Conservation (phyloP, 2,113 vertebrate species). For the Strix aluco region DNA sequence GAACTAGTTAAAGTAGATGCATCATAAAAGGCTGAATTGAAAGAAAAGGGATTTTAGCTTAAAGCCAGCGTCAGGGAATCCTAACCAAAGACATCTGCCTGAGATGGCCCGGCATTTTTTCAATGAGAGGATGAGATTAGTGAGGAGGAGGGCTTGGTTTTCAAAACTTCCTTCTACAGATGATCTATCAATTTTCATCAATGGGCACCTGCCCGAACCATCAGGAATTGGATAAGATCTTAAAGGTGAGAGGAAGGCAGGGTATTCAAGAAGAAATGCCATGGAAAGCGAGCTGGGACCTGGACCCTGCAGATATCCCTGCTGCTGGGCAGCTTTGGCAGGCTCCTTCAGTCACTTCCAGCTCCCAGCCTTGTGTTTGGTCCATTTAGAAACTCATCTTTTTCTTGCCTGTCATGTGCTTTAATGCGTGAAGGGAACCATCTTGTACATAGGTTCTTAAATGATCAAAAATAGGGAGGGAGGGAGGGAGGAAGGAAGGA, state of each 20-base stretch:
- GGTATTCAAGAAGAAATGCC: neutral
- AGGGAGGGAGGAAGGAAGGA: too few relatives aligned
- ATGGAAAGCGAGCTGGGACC: neutral
- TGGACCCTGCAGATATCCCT: neutral
- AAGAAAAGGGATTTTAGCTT: conserved; percentile 10
- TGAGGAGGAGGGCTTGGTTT: neutral
- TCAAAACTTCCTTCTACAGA: neutral
- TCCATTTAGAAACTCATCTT: neutral
- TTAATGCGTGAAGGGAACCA: neutral
- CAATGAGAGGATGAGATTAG: neutral
- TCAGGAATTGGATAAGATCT: neutral
- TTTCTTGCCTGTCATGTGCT: neutral
- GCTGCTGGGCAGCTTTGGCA: neutral
- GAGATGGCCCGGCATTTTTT: neutral
- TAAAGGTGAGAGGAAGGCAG: neutral
- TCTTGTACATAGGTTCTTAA: neutral
- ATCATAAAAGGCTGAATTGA: neutral
- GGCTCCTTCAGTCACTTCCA: neutral
- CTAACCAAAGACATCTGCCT: neutral
- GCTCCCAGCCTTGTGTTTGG: neutral
- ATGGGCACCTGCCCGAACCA: neutral
- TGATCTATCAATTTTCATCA: neutral
- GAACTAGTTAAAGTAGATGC: neutral
- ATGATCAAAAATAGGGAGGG: neutral
- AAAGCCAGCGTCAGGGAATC: neutral